phyloP scores from a whole-genome alignment of 2,797 vertebrate species.

The Poeciliopsis presidionis region DNA sequence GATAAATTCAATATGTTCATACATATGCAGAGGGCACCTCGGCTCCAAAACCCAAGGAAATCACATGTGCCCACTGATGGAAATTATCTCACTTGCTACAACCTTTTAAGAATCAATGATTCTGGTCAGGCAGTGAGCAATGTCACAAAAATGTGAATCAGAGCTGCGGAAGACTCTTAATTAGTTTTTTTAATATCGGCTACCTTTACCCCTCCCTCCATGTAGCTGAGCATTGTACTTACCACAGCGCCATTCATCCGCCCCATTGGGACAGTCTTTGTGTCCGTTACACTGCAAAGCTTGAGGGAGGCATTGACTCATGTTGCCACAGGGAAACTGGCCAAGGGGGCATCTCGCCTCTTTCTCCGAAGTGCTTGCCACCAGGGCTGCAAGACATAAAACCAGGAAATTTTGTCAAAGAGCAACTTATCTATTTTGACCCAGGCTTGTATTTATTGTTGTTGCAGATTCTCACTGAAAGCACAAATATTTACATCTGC shows the following conservation, averaged over 20 bases:
- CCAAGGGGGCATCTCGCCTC: conserved; percentile 74
- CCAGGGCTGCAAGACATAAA: conserved; percentile 32
- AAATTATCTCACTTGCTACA: neutral
- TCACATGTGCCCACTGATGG: neutral
- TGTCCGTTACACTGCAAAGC: conserved; percentile 83
- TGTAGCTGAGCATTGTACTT: conserved; percentile 20
- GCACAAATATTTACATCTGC: neutral
- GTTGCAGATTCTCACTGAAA: neutral
- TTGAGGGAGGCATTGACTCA: conserved; percentile 78
- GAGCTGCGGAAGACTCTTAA: neutral
- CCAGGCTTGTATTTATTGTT: too few species aligned
- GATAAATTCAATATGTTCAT: neutral
- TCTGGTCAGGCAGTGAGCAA: neutral
- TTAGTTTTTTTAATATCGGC: neutral
- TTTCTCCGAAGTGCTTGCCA: conserved; percentile 42
- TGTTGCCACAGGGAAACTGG: conserved; percentile 87
- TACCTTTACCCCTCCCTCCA: neutral
- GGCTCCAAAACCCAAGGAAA: neutral
- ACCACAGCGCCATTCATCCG: conserved; percentile 82
- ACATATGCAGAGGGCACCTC: neutral
- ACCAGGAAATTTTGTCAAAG: neutral
- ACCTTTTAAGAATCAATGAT: neutral
- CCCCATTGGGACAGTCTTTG: conserved; percentile 83
- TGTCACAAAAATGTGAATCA: neutral
- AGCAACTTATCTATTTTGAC: neutral